phyloP scores from a whole-genome alignment of 2,797 vertebrate genomes.

The Sarcoramphus papa region DNA sequence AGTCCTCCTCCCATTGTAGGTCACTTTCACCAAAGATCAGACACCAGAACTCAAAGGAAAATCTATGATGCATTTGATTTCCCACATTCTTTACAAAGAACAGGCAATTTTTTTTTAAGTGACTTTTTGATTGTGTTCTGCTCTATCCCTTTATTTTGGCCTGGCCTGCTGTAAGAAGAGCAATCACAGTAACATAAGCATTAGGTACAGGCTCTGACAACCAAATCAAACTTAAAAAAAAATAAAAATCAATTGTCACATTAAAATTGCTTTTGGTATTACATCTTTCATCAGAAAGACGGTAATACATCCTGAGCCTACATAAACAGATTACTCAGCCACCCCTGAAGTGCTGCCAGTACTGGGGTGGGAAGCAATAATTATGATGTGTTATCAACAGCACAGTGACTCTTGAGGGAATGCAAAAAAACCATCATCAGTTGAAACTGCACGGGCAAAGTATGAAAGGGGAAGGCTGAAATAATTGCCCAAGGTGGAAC shows the following conservation, averaged over 20 bases:
- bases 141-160: background rate
- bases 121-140: constrained; percentile 14
- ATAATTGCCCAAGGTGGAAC: background rate
- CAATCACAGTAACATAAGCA: constrained; percentile 19
- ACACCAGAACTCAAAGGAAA: background rate
- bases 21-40: background rate
- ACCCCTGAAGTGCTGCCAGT: constrained; percentile 1
- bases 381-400: background rate
- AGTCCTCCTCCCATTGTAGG: background rate
- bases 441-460: background rate
- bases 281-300: constrained; percentile 17
- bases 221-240: background rate
- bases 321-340: constrained; percentile 32
- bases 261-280: constrained; percentile 51
- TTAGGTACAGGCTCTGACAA: constrained; percentile 16
- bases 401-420: background rate
- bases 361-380: background rate
- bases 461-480: background rate
- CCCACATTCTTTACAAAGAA: background rate
- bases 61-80: background rate
- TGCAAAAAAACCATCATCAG: background rate
- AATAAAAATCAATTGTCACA: background rate
- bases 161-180: background rate
- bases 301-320: background rate
- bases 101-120: background rate